Evolutionary conservation across 2,113 vertebrate species (phyloP), one percentile per base, ranked within the genome.

Genomic region (Phaethon lepturus): DNA sequence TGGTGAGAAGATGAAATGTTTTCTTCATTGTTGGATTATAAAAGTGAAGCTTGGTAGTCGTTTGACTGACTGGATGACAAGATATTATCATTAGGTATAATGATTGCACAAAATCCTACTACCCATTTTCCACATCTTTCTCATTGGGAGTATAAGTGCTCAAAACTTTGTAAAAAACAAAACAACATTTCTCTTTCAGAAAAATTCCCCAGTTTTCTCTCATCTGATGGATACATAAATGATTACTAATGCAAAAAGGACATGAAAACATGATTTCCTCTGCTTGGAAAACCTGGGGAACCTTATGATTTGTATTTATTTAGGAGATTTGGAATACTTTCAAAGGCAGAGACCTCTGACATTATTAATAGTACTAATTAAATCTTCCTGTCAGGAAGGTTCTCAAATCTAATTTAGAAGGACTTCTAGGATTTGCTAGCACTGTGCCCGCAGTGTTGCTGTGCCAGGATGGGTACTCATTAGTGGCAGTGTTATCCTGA

Each of bases 281-380:
- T 80, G 8, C 56, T 75, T 80, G 45, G 80, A 88, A 88, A 73
- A 74, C 8, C 26, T 44, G 35, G 56, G 58, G 60, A 95, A 52
- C 28, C 22, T 47, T 62, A 53, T 38, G 26, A 29, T 60, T 15
- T 2, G 0, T 72, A 49, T 83, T 86, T 88, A 45, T 94, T 59
- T 86, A 68, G 52, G 22, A 68, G 50, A 69, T 53, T 4, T 53
- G 35, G 92, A 42, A 55, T 58, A 15, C 49, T 95, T 62, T 60
- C 45, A 72, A 58, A 87, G 73, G 26, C 44, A 84, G 53, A 75
- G 52, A 81, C 60, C 79, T 92, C 62, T 92, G 91, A 80, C 49
- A 28, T 90, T 91, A n/a, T 69, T 81, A 88, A 84, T 80, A 28
- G 18, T 59, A 24, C 35, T 88, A 94, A 90, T 86, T 92, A 88